phyloP scores from a whole-genome alignment of 2,797 vertebrate species.

The Danio jaintianensis region DNA sequence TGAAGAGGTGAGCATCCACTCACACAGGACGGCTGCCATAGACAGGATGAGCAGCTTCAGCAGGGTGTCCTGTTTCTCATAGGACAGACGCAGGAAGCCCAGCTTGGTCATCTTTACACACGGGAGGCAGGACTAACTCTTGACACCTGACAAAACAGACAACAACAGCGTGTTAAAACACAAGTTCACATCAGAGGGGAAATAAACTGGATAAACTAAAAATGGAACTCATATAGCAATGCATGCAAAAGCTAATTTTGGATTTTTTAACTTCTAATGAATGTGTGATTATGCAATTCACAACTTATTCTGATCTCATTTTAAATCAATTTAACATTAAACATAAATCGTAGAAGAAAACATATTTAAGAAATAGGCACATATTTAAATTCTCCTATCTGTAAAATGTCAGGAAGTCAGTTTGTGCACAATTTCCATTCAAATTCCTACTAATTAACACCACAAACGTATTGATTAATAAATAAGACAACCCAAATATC shows the following conservation, averaged over 20 bases:
- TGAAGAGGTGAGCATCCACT: conserved; percentile 71
- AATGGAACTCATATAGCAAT: neutral
- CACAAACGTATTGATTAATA: too few species aligned
- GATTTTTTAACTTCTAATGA: neutral
- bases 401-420: conserved; percentile 16
- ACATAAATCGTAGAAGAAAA: neutral
- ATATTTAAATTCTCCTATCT: neutral
- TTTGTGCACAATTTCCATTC: neutral
- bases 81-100: conserved; percentile 96
- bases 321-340: neutral
- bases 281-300: neutral
- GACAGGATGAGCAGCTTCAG: conserved; percentile 98
- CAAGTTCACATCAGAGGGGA: neutral
- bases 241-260: neutral
- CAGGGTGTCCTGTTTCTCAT: conserved; percentile 99
- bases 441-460: neutral
- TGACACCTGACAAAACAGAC: conserved; percentile 71
- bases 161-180: neutral
- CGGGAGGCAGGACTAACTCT: conserved; percentile 69
- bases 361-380: neutral
- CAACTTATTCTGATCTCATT: neutral
- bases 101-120: conserved; percentile 92
- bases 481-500: neutral
- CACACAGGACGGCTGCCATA: conserved; percentile 96
- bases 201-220: too few species aligned